A percentile compares a stretch with the other conserved stretches of the same genome.
These are phyloP conservation scores for Phodopus roborovskii DNA, from an alignment of 2,113 vertebrate genomes.

Conservation along the genomic window DNA sequence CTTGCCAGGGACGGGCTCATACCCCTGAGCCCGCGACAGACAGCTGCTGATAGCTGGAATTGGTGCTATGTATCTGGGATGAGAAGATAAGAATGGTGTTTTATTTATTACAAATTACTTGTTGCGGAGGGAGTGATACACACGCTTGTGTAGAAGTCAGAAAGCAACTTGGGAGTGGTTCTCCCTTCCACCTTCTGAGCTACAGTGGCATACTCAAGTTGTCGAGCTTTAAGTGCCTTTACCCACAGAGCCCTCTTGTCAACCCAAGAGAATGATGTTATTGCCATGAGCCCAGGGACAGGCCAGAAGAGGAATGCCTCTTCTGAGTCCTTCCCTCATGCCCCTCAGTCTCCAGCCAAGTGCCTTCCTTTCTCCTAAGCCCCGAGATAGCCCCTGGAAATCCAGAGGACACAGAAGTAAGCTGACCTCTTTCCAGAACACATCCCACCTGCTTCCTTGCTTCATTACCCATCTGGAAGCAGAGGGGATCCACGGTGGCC, in stretches of 20 bases:
- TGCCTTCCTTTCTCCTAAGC: neutral
- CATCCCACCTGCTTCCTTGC: neutral
- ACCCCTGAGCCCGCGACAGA: neutral
- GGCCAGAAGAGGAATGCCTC: neutral
- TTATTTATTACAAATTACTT: neutral
- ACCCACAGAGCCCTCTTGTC: neutral
- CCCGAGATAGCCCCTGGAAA: neutral
- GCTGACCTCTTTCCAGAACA: neutral
- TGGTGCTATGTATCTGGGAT: neutral
- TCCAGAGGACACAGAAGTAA: neutral
- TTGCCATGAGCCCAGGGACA: neutral
- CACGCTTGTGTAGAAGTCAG: neutral
- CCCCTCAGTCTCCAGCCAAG: neutral
- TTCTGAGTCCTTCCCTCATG: neutral
- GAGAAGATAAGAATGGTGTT: neutral
- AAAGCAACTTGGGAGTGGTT: neutral
- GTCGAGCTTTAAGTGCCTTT: neutral
- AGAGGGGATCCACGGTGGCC: neutral
- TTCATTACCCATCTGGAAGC: neutral
- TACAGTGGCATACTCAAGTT: no score
- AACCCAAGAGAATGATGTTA: neutral
- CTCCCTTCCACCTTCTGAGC: neutral
- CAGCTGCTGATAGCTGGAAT: neutral
- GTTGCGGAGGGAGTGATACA: neutral
- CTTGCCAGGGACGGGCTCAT: neutral